Evolutionary conservation across 2,888 invertebrate species (phyloP).

Genomic region (Pterobdella sp.): DNA sequence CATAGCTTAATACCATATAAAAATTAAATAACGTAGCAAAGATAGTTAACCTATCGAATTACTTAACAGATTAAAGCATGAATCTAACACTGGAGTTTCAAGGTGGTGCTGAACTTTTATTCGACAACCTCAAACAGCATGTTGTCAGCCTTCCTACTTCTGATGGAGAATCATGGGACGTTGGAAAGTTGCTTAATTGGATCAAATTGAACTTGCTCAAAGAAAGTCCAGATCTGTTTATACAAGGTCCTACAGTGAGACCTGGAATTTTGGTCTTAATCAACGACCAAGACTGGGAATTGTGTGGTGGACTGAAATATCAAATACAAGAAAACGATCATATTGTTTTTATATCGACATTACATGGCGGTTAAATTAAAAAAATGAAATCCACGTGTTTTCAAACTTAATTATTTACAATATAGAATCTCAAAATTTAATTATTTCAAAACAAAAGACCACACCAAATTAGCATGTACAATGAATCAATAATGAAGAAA

Average conservation of each 20-base stretch:
- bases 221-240: conserved; percentile 67
- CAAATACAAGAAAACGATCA: conserved; percentile 50
- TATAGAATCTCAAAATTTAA: not conserved
- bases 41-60: no score
- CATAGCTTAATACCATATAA: no score
- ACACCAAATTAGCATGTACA: not conserved
- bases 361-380: conserved; percentile 53
- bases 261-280: conserved; percentile 88
- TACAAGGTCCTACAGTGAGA: conserved; percentile 56
- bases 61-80: not conserved
- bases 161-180: conserved; percentile 38
- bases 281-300: conserved; percentile 92
- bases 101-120: conserved; percentile 83
- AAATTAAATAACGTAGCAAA: no score
- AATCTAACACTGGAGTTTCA: conserved; percentile 51
- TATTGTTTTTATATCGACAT: conserved; percentile 55
- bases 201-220: conserved; percentile 73
- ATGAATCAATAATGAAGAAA: no score
- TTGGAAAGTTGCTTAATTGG: conserved; percentile 69
- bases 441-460: not conserved
- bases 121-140: conserved; percentile 70
- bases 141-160: conserved; percentile 59
- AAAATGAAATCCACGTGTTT: not conserved
- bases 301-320: conserved; percentile 56
- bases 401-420: not conserved